A percentile compares a stretch with the other conserved stretches of the same genome.
phyloP scores from a whole-genome alignment of 1,140 invertebrate species.

The Frieseomelitta varia region DNA sequence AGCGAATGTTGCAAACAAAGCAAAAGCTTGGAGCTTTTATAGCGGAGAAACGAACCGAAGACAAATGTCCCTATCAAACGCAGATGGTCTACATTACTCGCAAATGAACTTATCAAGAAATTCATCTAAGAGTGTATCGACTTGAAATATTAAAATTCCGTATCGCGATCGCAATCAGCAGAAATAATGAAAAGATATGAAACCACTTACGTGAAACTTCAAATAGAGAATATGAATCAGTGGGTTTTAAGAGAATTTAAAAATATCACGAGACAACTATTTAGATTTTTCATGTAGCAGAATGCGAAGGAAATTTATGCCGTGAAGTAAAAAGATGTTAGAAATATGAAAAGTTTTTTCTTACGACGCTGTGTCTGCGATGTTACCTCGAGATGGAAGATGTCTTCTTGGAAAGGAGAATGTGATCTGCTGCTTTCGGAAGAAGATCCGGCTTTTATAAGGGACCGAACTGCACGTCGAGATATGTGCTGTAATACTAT shows the following conservation, averaged over 20 bases:
- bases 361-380: neutral
- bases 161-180: neutral
- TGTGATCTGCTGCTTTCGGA: slow-evolving; percentile 55
- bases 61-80: slow-evolving; percentile 72
- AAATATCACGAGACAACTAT: neutral
- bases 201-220: neutral
- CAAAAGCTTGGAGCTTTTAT: slow-evolving; percentile 74
- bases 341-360: neutral
- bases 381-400: slow-evolving; percentile 45
- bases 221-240: neutral
- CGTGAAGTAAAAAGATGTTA: too few relatives aligned
- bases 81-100: slow-evolving; percentile 63
- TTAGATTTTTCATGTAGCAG: neutral
- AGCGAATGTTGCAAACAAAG: slow-evolving; percentile 58
- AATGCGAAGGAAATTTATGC: neutral
- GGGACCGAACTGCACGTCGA: slow-evolving; percentile 6
- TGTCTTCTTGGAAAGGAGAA: slow-evolving; percentile 49
- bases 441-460: slow-evolving; percentile 60
- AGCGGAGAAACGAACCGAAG: slow-evolving; percentile 56
- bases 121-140: slow-evolving; percentile 48
- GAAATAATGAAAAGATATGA: neutral
- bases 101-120: slow-evolving; percentile 33
- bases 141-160: slow-evolving; percentile 42
- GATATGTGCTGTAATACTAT: slow-evolving; percentile 16
- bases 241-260: too few relatives aligned